Conservation (phyloP, 2,113 vertebrate species). For the Peucedramus taeniatus region DNA sequence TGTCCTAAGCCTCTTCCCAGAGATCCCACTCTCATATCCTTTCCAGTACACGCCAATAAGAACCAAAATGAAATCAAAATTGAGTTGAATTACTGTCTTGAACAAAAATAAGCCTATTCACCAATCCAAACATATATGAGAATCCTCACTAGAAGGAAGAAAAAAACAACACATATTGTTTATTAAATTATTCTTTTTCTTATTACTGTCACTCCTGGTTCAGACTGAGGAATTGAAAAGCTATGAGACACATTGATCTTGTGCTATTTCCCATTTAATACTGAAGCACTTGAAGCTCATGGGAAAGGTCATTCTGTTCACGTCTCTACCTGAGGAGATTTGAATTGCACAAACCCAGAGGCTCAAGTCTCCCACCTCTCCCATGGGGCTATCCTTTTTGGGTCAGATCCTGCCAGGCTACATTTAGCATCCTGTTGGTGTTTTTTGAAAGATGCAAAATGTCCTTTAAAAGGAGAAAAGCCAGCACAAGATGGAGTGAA, state of each 20-base stretch:
- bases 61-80: neutral
- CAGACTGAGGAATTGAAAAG: neutral
- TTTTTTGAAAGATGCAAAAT: neutral
- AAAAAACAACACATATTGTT: neutral
- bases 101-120: neutral
- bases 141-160: neutral
- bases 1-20: neutral
- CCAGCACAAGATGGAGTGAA: neutral
- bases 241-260: neutral
- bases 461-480: neutral
- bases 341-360: neutral
- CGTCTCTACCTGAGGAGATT: neutral
- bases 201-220: constrained; percentile 17
- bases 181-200: constrained; percentile 46
- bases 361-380: neutral
- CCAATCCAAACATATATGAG: neutral
- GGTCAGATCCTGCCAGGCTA: neutral
- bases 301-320: constrained; percentile 19
- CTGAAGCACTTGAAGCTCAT: neutral
- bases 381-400: neutral
- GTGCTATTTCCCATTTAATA: constrained; percentile 13
- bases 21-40: neutral
- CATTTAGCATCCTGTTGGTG: neutral
- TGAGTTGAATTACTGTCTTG: neutral
- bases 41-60: neutral